phyloP scores from a whole-genome alignment of 2,113 vertebrate genomes.

The Oreocharis arfaki region DNA sequence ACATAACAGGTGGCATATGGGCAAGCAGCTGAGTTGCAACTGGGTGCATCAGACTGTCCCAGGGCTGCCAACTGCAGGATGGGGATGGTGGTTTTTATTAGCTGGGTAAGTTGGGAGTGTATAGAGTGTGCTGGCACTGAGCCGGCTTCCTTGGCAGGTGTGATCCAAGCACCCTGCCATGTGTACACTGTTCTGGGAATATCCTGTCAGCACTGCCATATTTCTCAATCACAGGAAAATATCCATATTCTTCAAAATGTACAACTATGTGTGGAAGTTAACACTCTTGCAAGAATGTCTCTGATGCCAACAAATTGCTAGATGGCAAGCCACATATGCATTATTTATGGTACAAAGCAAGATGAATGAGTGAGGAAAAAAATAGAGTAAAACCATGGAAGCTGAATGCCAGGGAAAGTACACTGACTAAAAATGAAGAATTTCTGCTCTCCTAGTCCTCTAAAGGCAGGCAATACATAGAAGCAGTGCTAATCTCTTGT shows the following conservation, averaged over 20 bases:
- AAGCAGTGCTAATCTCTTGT: not conserved
- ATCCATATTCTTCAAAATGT: not conserved
- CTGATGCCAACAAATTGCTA: not conserved
- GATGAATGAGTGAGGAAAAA: not conserved
- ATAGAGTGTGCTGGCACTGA: not conserved
- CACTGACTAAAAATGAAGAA: not conserved
- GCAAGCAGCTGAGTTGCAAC: not conserved
- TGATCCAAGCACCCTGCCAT: not conserved
- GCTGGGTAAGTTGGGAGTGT: not conserved
- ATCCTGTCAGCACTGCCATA: not conserved
- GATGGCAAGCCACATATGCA: not conserved
- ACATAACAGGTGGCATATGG: not conserved
- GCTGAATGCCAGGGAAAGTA: not conserved
- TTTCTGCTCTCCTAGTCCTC: not conserved
- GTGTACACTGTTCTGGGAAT: not conserved
- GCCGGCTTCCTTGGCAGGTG: not conserved
- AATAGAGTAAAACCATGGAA: not conserved
- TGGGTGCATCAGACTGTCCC: not conserved
- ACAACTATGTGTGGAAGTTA: conserved; percentile 30
- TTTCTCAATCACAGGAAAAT: conserved; percentile 33
- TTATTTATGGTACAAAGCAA: not conserved
- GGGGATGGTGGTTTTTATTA: not conserved
- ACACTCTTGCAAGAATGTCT: not conserved
- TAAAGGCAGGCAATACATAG: not conserved
- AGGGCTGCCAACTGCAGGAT: not conserved